Conservation (phyloP, 2,113 vertebrate species). For the Danio rerio region DNA sequence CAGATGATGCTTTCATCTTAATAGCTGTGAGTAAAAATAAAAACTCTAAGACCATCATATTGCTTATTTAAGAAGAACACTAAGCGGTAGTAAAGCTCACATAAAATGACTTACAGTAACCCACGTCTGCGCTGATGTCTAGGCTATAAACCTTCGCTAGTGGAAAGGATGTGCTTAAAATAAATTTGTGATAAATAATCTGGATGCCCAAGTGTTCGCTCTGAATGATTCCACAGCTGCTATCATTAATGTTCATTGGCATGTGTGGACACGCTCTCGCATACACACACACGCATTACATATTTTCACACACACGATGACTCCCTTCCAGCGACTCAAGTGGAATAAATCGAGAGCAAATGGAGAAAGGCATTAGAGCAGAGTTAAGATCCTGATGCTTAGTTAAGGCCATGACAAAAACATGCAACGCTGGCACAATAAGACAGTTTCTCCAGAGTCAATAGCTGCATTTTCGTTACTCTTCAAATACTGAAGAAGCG, state of each 20-base stretch:
- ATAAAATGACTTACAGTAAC: background rate
- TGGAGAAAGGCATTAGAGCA: slow-evolving; percentile 4
- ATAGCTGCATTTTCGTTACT: no score
- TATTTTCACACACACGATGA: slow-evolving; percentile 19
- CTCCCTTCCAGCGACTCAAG: background rate
- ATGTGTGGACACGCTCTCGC: background rate
- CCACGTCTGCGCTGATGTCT: background rate
- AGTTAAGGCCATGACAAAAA: background rate
- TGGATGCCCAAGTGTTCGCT: background rate
- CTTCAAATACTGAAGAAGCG: no score
- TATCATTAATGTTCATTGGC: background rate
- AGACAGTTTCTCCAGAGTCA: background rate
- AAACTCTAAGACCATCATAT: background rate
- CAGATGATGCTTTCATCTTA: background rate
- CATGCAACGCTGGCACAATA: background rate
- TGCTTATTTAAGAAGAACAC: background rate
- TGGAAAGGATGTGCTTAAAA: background rate
- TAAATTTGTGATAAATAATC: background rate
- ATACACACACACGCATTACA: slow-evolving; percentile 30
- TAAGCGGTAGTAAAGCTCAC: background rate
- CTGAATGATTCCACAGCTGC: background rate
- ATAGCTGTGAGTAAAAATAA: background rate
- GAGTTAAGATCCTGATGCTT: slow-evolving; percentile 3
- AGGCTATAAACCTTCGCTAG: background rate
- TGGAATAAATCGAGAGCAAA: background rate